Base-by-base conservation (phyloP, 1,140 invertebrate species). In the Nymphalis io region DNA sequence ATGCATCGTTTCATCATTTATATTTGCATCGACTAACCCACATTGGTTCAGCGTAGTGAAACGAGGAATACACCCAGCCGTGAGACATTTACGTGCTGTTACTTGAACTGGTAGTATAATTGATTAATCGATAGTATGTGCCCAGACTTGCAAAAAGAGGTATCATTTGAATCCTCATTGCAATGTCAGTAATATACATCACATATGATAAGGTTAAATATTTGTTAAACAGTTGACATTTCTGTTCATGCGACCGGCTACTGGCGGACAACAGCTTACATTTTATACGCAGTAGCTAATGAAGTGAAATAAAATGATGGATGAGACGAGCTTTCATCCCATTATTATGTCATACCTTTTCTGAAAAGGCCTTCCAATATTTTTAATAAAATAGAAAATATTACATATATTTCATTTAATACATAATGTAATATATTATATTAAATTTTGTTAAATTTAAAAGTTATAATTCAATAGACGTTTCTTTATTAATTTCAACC, bases 241-340 rank as follows among this genome's bases (percentile, higher is more conserved):
- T 23, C 12, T n/a, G 21, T 55, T 23, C 51, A 23, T 0, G 4
- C 15, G 51, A 55, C 21, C 23, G 23, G 51, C 10, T 21, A 21
- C 21, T 21, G 23, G 51, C 10, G 51, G 51, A 55, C 51, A 48
- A 27, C 46, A 62, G n/a, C 44, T 38, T 51, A 20, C 60, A 20
- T 62, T 63, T 51, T 23, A 15, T 39, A 63, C 44, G 46, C 60
- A 63, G 18, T 16, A 38, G 12, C 60, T 63, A 88, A 84, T 86
- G 85, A 88, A 84, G 78, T 84, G 85, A 83, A 79, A 84, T 81
- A 70, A 76, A 79, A 85, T 88, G 85, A 88, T 85, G 77, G 82
- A 87, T 87, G 85, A 76, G 73, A 68, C 55, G 72, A 57, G 61
- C 42, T 42, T 55, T 55, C 61, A 64, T 20, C 42, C 23, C 42